phyloP scores from a whole-genome alignment of 2,888 invertebrate genomes.

The Hydrotaea cyrtoneurina region DNA sequence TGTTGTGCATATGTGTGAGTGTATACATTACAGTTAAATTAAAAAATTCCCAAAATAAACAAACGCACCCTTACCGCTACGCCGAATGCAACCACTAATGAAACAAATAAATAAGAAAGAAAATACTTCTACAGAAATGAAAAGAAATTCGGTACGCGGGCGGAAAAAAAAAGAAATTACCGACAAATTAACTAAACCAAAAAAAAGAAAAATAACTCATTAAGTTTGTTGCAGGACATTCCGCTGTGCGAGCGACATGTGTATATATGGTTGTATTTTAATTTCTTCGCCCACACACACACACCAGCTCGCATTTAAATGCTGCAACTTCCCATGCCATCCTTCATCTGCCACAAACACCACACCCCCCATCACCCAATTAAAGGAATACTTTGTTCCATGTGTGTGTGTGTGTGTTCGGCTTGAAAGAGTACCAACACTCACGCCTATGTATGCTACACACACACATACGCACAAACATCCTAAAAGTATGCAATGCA shows the following conservation, averaged over 20 bases:
- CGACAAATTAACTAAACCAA: slow-evolving; percentile 63
- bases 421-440: background rate
- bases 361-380: background rate
- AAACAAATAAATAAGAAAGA: slow-evolving; percentile 62
- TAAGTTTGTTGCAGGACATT: slow-evolving; percentile 77
- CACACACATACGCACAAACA: slow-evolving; percentile 41
- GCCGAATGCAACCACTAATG: slow-evolving; percentile 55
- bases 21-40: slow-evolving; percentile 53
- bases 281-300: slow-evolving; percentile 41
- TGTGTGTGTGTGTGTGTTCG: background rate
- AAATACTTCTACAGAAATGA: slow-evolving; percentile 46
- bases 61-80: background rate
- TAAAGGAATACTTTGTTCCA: background rate
- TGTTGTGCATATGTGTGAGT: background rate
- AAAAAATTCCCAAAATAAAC: slow-evolving; percentile 63
- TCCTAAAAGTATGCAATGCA: slow-evolving; percentile 78
- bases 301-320: slow-evolving; percentile 46
- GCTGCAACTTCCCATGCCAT: slow-evolving; percentile 43
- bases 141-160: slow-evolving; percentile 68
- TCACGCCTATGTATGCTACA: too few relatives aligned
- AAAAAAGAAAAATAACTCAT: slow-evolving; percentile 78
- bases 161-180: slow-evolving; percentile 38
- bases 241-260: slow-evolving; percentile 47
- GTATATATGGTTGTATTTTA: slow-evolving; percentile 34
- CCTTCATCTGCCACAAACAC: background rate